Evolutionary conservation across 1,140 invertebrate species (phyloP), one percentile per base, ranked within the genome.

Genomic region (Trissolcus basalis): DNA sequence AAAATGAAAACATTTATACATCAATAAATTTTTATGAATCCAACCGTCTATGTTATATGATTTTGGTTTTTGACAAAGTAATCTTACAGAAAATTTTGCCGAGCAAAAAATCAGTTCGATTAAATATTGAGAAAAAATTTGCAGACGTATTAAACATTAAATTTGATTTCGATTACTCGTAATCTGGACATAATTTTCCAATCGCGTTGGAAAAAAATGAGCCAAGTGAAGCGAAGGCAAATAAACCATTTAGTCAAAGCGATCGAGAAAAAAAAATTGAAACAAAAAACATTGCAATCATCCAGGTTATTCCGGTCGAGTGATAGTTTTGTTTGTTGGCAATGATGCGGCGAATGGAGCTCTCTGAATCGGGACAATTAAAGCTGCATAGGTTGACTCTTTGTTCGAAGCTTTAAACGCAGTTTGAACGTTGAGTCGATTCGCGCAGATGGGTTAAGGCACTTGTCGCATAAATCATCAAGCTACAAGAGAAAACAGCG

Each of bases 381-480:
- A 5, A 19, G 14, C 53, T 27, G 19, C 19, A 13, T 48, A 45
- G 44, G 39, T 7, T 59, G 43, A 55, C 45, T 44, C 19, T 27
- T 1, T 49, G 11, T 16, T 43, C 59, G 11, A 4, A 27, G 12
- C 16, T 13, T 44, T 11, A 44, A 39, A 48, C 47, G 19, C 19
- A 27, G 19, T 39, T 53, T 12, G 55, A 14, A 50, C 14, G n/a
- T 43, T 49, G 60, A 43, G 55, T 71, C 61, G 59, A 75, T 53
- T 64, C 15, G 64, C 64, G 19, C 35, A 45, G 64, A 51, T 64
- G 27, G 35, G 49, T 67, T 49, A 47, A 58, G 44, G 35, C 47
- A 14, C 39, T 55, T 45, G 63, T 51, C 50, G 58, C 63, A 67
- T 70, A 70, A 73, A 78, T 73, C 69, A 67, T 60, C 58, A 51